Evolutionary conservation across 1,140 invertebrate species (phyloP), one percentile per base, ranked within the genome.

Genomic region (Gonioctena quinquepunctata): DNA sequence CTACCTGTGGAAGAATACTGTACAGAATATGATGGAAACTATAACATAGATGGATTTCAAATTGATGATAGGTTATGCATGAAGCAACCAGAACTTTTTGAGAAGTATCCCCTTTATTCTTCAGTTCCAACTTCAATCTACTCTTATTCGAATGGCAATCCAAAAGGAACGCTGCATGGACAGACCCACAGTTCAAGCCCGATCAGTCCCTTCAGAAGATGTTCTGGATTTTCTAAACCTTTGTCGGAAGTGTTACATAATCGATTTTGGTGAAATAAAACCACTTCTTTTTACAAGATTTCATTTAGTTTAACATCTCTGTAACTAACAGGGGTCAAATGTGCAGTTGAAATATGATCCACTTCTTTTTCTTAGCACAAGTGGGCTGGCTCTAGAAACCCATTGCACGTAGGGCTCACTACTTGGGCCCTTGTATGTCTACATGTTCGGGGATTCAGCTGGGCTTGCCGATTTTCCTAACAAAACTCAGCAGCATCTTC

Each of bases 1-100:
- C 7, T 7, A 22, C n/a, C n/a, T 18, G 28, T 19, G 2, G 66
- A 27, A 18, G 48, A 69, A 13, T 69, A 69, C 62, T 63, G 48
- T 42, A 69, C 60, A 18, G 59, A 26, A 22, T 69, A 69, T 54
- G 57, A 69, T 28, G 26, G 42, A 21, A 48, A 52, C n/a, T 69
- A 25, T 25, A 27, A 49, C 7, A 64, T 63, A 49, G 26, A 42
- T 8, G 68, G 60, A 7, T 64, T 69, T 25, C 23, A 33, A 54
- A 18, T 42, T 8, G 50, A 63, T 8, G 68, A 69, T 6, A n/a
- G 62, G 18, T 52, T 22, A 21, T 26, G 54, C 6, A 26, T 13
- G 1, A 54, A 25, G 21, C 13, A 54, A 8, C 22, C 25, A 42
- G 33, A 62, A 13, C 28, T 62, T 8, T 62, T 42, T 22, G 26